Base-by-base conservation (phyloP, 1,140 invertebrate genomes). In the Lasioglossum albipes region DNA sequence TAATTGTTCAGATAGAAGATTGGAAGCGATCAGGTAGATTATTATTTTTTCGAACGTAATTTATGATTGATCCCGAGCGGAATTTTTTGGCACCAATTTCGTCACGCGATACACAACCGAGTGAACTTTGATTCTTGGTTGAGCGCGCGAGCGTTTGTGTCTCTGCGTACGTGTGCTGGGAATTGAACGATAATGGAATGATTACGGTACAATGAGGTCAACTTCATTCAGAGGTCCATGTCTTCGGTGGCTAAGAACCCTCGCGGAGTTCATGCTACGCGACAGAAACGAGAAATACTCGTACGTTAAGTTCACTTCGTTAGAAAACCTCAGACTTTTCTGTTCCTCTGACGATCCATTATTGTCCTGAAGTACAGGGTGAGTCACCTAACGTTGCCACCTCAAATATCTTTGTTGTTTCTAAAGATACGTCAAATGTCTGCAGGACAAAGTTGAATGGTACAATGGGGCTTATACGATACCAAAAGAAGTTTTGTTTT, bases 151-250 rank as follows among this genome's bases (percentile, higher is more conserved):
- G 54, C 42, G 65, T 67, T 49, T 64, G 49, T 66, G 59, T 64
- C 57, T 36, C 41, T 57, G 36, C 36, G 49, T 57, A 45, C 69
- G 67, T 62, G 68, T 65, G 52, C 72, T 42, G 81, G 72, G 75
- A 90, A 90, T 91, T 90, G 82, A 85, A 75, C 68, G 84, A 87
- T 89, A 89, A 90, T 87, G 76, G 71, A 83, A 88, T 87, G 84
- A 91, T 91, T 89, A 81, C 81, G 59, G 82, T 79, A 85, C 89
- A 90, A 90, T 83, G 80, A 81, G 84, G 82, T 86, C 82, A 88
- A 84, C 76, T 79, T 81, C 67, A 62, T 86, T 67, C 72, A 85
- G 69, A 84, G 75, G 72, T 49, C 49, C 74, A 20, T 80, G 68
- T 88, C 84, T 82, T 87, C 81, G 64, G 61, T 61, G 79, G 59